Base-by-base conservation (phyloP, 2,888 invertebrate species). In the Drosophila incognita region DNA sequence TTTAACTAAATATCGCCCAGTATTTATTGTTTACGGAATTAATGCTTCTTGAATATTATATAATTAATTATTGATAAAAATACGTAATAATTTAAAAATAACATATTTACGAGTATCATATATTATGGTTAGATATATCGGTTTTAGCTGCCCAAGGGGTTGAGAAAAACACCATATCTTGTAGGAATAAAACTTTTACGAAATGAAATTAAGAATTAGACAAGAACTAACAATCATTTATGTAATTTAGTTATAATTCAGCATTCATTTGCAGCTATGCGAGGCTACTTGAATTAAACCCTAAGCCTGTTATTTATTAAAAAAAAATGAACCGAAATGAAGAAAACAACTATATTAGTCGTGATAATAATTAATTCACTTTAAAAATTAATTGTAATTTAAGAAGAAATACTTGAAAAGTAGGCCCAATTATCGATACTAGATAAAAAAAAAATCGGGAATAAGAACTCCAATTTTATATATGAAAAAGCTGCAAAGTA, bases 361-460 rank as follows among this genome's bases (percentile, higher is more conserved):
- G 85, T 85, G 85, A 85, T 85, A 83, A 73, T 57, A 67, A 76
- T 74, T 72, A 69, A 71, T 80, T 86, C 74, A 80, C 74, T 76
- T 76, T 33, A 65, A 69, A 36, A 59, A 56, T 57, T 27, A 66
- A 68, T 57, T 27, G 46, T 66, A 79, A 63, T 56, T 71, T 75
- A 78, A 75, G 71, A 46, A 51, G 24, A 67, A 75, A 66, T 78
- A 88, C 86, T 84, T 88, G 58, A 81, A 85, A 86, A 83, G 89
- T 88, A 83, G 87, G 53, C 57, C 81, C 74, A 69, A 72, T 71
- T 76, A 80, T 78, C 58, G 63, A 74, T 70, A 71, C 70, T 74
- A 81, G 60, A 53, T 61, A 61, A 60, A 62, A 61, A 64, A 38
- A 51, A 29, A 31, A 15, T 51, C 60, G 61, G 58, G 58, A 67